Conservation (phyloP, 2,797 vertebrate genomes). For the Mergus octosetaceus region DNA sequence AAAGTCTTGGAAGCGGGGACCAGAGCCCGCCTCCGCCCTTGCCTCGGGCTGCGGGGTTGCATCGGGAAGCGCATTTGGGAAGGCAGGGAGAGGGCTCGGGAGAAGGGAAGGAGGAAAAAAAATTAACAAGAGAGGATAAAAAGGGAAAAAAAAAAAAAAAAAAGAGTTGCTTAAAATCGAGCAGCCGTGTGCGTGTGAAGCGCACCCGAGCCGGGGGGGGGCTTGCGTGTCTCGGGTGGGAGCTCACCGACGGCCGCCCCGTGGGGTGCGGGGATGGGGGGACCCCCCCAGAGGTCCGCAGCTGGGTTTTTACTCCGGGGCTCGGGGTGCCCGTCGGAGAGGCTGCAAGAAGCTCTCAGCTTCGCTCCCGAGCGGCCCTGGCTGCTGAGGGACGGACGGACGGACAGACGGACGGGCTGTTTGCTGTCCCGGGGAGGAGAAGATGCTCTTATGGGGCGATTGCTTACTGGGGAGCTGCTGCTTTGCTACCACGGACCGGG, state of each 20-base stretch:
- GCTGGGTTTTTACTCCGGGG: neutral
- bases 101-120: neutral
- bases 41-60: neutral
- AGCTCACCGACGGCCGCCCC: neutral
- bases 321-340: neutral
- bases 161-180: neutral
- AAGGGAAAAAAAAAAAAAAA: fast-evolving
- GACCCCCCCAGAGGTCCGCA: fast-evolving
- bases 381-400: neutral
- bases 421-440: neutral
- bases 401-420: neutral
- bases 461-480: neutral
- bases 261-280: neutral
- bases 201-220: fast-evolving
- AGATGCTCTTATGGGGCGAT: neutral
- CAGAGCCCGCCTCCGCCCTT: neutral
- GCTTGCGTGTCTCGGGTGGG: neutral
- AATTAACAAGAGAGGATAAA: fast-evolving
- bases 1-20: slow-evolving; percentile 33
- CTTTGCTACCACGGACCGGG: neutral
- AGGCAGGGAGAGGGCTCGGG: neutral
- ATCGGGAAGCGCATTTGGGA: neutral
- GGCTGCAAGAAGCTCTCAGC: neutral
- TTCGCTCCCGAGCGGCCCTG: neutral
- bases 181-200: neutral